These are phyloP conservation scores for Atlantisia rogersi DNA, from an alignment of 2,113 vertebrate genomes.

Conservation along the genomic window DNA sequence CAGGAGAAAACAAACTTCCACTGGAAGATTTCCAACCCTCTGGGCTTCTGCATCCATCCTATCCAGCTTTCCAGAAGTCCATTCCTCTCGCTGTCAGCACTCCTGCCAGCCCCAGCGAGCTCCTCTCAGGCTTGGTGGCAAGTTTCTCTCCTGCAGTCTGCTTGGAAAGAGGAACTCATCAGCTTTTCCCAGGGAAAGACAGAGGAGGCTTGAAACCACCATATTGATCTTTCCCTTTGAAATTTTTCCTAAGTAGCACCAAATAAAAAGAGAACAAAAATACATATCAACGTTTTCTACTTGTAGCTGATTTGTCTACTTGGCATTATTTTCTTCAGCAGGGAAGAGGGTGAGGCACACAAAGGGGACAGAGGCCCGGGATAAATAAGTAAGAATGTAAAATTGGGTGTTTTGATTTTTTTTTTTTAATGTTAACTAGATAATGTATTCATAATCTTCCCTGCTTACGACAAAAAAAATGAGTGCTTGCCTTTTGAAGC, in stretches of 20 bases:
- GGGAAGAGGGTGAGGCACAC: conserved; percentile 19
- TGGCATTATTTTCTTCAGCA: conserved; percentile 47
- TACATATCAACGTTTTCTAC: neutral
- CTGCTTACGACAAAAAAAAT: conserved; percentile 64
- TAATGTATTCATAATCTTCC: conserved; percentile 74
- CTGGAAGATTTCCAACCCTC: neutral
- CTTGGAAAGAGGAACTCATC: neutral
- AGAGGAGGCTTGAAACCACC: conserved; percentile 9
- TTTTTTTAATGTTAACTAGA: conserved; percentile 69
- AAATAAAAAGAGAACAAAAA: conserved; percentile 57
- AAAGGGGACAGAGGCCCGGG: conserved; percentile 10
- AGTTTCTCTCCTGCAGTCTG: neutral
- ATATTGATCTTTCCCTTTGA: conserved; percentile 36
- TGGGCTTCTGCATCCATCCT: neutral
- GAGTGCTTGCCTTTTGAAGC: conserved; percentile 72
- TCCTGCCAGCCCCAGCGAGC: neutral
- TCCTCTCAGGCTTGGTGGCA: neutral
- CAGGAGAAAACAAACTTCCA: neutral
- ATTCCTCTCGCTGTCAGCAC: accelerated
- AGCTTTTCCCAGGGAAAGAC: neutral
- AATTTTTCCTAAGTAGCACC: neutral
- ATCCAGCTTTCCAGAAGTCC: neutral
- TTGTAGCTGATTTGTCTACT: conserved; percentile 50
- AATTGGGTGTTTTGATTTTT: conserved; percentile 67
- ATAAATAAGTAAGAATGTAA: conserved; percentile 70